Evolutionary conservation across 2,113 vertebrate species (phyloP).

Genomic region (Neopipo cinnamomea): DNA sequence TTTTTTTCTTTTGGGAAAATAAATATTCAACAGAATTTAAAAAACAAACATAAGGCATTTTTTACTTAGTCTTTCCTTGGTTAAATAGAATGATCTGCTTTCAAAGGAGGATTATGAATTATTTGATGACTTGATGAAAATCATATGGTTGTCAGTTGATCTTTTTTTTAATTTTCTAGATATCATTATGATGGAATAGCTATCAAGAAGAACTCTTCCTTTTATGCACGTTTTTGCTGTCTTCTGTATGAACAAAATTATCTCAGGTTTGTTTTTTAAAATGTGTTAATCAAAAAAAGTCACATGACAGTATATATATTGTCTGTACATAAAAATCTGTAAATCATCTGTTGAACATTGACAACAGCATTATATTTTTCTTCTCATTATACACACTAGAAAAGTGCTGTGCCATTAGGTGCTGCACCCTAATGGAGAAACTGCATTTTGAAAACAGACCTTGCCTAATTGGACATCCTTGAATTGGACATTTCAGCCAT

Average conservation of each 20-base stretch:
- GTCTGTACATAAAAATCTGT: not conserved
- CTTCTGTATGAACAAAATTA: conserved; percentile 51
- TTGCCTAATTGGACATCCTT: not conserved
- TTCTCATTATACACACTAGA: not conserved
- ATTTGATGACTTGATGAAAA: not conserved
- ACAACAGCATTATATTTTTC: not conserved
- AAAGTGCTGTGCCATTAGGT: not conserved
- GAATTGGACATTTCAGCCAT: not conserved
- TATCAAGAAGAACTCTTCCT: conserved; percentile 70
- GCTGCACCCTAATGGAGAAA: not conserved
- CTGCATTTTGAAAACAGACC: not conserved
- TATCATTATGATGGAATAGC: conserved; percentile 73
- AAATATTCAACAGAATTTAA: not conserved
- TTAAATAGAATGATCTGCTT: not conserved
- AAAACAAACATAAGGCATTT: not conserved
- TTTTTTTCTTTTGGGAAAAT: not conserved
- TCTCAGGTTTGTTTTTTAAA: conserved; percentile 55
- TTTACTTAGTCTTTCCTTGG: not conserved
- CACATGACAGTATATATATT: not conserved
- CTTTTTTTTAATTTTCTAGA: conserved; percentile 10
- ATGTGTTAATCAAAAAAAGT: not conserved
- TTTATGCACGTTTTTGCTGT: conserved; percentile 66
- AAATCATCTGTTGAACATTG: not conserved
- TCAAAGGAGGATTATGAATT: not conserved
- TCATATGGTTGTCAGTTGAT: not conserved